Base-by-base conservation (phyloP, 2,797 vertebrate genomes). In the Odontamblyopus lacepedii region DNA sequence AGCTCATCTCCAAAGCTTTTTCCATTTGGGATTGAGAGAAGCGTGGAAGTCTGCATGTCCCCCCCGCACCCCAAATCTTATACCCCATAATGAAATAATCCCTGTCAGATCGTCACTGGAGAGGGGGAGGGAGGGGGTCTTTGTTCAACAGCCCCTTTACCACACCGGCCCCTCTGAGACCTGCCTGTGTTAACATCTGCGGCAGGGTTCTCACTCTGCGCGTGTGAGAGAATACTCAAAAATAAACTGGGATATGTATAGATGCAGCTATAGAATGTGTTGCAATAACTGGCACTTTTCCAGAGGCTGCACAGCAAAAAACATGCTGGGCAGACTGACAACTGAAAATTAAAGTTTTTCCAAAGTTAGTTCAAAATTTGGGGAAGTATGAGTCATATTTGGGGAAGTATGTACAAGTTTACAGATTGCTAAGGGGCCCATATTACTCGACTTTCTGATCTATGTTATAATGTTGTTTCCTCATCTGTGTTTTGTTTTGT, bases 81-180 rank as follows among this genome's bases (percentile, higher is more conserved):
- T 38, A 1, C 82, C 79, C 69, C 64, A 61, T 84, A 78, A 82
- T 89, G 84, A 86, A 91, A 89, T 87, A 91, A 92, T 88, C 87
- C 86, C 76, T 61, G 76, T 84, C 82, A 83, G 76, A 81, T 80
- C 62, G 71, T 84, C 44, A 51, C 26, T 85, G 62, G 19, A 44
- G 62, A 32, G 32, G 8, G 32, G 32, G 74, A 29, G 69, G 74
- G 59, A 78, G 73, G 81, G 78, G 59, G 57, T 78, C 16, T 80
- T 93, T 93, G 90, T 92, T 92, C 82, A 48, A 30, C 50, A 18
- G 26, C 69, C 74, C 76, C 76, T 85, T 82, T 67, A 73, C 78
- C 81, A 80, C 78, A 79, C 88, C 77, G 81, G 79, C 35, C 76
- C 86, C 64, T 85, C 73, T 75, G 79, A 89, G 87, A 83, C 69